Conservation (phyloP, 2,113 vertebrate genomes). For the Sceloporus tristichus region DNA sequence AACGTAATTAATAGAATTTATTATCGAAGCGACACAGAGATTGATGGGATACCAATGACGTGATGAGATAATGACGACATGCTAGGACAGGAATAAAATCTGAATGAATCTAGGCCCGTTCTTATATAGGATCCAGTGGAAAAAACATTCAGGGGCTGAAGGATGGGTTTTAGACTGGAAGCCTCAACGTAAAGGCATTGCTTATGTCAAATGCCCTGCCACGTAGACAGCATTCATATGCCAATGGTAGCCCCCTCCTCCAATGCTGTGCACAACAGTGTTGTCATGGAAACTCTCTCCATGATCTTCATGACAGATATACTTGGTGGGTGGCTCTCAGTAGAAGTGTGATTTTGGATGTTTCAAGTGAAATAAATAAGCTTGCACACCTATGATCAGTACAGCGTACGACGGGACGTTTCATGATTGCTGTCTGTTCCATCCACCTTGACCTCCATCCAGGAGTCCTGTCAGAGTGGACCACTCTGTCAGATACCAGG, state of each 20-base stretch:
- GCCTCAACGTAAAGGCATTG: not conserved
- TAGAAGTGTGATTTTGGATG: conserved; percentile 7
- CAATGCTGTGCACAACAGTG: not conserved
- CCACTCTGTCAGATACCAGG: not conserved
- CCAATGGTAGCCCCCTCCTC: not conserved
- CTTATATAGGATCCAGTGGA: not conserved
- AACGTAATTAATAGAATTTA: not conserved
- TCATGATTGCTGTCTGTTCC: not conserved
- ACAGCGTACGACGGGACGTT: not conserved
- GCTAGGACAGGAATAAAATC: not conserved
- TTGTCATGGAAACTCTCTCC: conserved; percentile 15
- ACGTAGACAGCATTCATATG: not conserved
- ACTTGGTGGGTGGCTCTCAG: not conserved
- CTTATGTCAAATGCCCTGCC: not conserved
- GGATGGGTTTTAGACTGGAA: not conserved
- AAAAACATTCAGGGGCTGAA: not conserved
- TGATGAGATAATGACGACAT: not conserved
- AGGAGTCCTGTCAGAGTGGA: not conserved
- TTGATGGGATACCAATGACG: not conserved
- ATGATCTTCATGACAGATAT: not conserved
- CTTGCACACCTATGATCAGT: too few relatives aligned
- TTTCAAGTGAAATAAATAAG: conserved; percentile 6
- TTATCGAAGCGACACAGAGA: not conserved
- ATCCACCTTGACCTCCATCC: not conserved
- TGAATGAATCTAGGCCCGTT: not conserved